These are phyloP conservation scores for Dyspetes luteomarginatus DNA, from an alignment of 2,888 invertebrate species.

Conservation along the genomic window DNA sequence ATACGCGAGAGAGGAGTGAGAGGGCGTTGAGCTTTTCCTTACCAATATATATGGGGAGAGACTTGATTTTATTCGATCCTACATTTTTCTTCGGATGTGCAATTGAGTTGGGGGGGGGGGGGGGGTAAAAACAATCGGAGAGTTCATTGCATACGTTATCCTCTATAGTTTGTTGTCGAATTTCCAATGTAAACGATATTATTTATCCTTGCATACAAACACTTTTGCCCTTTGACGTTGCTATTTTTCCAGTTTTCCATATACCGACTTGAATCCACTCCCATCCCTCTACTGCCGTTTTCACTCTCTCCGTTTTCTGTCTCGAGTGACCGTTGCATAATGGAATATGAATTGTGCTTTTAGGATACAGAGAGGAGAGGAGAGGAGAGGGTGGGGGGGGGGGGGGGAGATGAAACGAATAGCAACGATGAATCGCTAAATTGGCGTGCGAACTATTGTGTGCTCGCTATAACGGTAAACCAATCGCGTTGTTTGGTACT, in stretches of 20 bases:
- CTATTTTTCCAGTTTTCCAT: slow-evolving; percentile 4
- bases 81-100: not conserved
- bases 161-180: not conserved
- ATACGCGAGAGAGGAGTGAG: not conserved
- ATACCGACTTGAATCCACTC: no score
- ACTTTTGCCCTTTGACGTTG: slow-evolving; percentile 6
- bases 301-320: slow-evolving; percentile 5
- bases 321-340: slow-evolving; percentile 29
- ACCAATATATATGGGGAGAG: no score
- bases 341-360: slow-evolving; percentile 45
- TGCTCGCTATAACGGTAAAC: slow-evolving; percentile 1
- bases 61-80: not conserved
- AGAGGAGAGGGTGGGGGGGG: not conserved
- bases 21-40: no score
- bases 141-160: not conserved
- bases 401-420: not conserved
- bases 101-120: not conserved
- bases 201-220: slow-evolving; percentile 9
- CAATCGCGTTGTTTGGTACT: slow-evolving; percentile 30
- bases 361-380: slow-evolving; percentile 6
- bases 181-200: not conserved
- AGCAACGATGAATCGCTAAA: slow-evolving; percentile 34
- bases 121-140: not conserved
- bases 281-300: not conserved
- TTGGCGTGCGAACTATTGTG: slow-evolving; percentile 3